Evolutionary conservation across 2,888 invertebrate genomes (phyloP), one percentile per base, ranked within the genome.

Genomic region (Cistogaster globosa): DNA sequence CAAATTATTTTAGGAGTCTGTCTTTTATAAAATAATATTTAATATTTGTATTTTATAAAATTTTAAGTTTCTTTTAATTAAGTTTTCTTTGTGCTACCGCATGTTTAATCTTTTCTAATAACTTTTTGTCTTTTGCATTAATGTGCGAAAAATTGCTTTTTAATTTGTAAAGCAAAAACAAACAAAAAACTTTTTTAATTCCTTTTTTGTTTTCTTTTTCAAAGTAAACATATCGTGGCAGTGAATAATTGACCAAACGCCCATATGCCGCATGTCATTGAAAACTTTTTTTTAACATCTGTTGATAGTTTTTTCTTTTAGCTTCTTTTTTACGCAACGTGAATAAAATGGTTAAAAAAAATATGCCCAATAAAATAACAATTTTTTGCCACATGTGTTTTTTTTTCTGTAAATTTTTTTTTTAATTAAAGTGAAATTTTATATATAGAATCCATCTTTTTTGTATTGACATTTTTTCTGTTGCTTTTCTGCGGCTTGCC

Each of bases 331-430:
- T 57, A 16, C 18, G 45, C 18, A 55, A 51, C 11, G 53, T 18
- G 7, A 55, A 36, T 22, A 36, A 69, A 63, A 77, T 45, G 67
- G n/a, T n/a, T 72, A 75, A 48, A 42, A 79, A 74, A 84, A 65
- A 71, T 36, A 42, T 62, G 72, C 38, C 18, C 81, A 81, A 84
- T 78, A 84, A 77, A 78, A 85, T 85, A 74, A 81, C 85, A 75
- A 78, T 85, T 85, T 82, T 82, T 69, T 57, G 81, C 84, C 69
- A 67, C 71, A 69, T 69, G 69, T 63, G 55, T 20, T 68, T 67
- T 45, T 18, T 22, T 53, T 48, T 18, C n/a, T 48, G 20, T 8
- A 5, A 5, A 32, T 32, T 38, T 58, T 51, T 60, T 22, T 32
- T 67, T 16, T 22, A 9, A 48, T 12, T 20, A 62, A 16, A 38